Evolutionary conservation across 2,888 invertebrate species (phyloP), one percentile per base, ranked within the genome.

Genomic region (Trichopoda pennipes): DNA sequence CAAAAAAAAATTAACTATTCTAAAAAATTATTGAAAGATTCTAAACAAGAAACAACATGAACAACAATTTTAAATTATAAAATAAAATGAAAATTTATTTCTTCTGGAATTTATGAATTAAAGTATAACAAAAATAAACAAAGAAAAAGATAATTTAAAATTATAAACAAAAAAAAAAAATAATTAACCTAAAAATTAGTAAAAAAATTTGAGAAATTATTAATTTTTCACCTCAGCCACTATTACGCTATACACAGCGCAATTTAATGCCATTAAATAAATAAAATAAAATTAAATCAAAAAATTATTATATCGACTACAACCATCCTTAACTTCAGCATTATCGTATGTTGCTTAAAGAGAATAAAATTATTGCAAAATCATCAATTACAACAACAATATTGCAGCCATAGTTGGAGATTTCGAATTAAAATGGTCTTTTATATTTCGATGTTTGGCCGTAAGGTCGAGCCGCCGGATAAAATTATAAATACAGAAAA

Each of bases 401-500:
- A 82, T 78, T 66, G 9, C 47, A 10, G 10, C 9, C 42, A 19
- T 23, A 69, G 49, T 47, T 21, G 21, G 28, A 19, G 8, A 42
- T 72, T 42, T 32, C n/a, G 74, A 49, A 66, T 68, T 49, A 38
- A 42, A 56, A 91, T 91, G 91, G 91, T 91, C 58, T 91, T 91
- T 85, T 87, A 89, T 76, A 90, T 90, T 82, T 87, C 90, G 66
- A 88, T 90, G 66, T 90, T 89, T 85, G 87, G 87, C 51, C 87
- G 85, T 84, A 87, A 88, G 78, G 84, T 87, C 42, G 88, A 90
- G 28, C 90, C 91, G 51, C 91, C 91, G 82, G 91, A 91, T 86
- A 90, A 90, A 87, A 86, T 86, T 84, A 68, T 87, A 61, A 86
- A 86, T 77, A 85, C 85, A 70, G 88, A 89, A 74, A 89, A 88